Evolutionary conservation across 2,113 vertebrate genomes (phyloP).

Genomic region (Esox niger): DNA sequence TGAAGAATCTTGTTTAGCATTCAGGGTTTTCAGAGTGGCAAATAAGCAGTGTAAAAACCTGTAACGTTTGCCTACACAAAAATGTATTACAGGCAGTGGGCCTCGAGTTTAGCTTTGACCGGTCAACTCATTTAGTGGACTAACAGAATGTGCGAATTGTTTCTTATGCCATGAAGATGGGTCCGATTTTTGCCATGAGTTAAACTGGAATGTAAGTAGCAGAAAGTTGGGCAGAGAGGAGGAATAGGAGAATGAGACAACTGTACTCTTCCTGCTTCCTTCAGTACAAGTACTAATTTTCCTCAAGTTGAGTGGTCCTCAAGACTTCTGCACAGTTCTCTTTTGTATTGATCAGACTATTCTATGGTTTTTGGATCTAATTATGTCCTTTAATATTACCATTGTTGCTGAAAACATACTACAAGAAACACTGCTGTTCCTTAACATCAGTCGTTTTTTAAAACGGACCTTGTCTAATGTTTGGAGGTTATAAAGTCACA

Average conservation of each 20-base stretch:
- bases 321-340: no score
- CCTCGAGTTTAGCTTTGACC: slow-evolving; percentile 1
- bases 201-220: background rate
- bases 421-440: no score
- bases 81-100: background rate
- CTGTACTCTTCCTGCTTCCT: background rate
- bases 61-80: background rate
- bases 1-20: background rate
- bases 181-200: background rate
- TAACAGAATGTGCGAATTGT: slow-evolving; percentile 12
- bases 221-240: background rate
- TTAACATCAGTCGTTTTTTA: no score
- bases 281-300: background rate
- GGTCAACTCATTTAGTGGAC: background rate
- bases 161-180: slow-evolving; percentile 17
- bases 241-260: slow-evolving; percentile 6
- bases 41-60: background rate
- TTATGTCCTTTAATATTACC: no score
- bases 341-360: no score
- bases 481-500: no score
- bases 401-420: no score
- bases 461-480: no score
- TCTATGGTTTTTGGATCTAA: no score
- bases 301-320: no score
- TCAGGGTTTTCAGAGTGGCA: no score